phyloP scores from a whole-genome alignment of 2,888 invertebrate genomes.

The Apocheima hispidaria region DNA sequence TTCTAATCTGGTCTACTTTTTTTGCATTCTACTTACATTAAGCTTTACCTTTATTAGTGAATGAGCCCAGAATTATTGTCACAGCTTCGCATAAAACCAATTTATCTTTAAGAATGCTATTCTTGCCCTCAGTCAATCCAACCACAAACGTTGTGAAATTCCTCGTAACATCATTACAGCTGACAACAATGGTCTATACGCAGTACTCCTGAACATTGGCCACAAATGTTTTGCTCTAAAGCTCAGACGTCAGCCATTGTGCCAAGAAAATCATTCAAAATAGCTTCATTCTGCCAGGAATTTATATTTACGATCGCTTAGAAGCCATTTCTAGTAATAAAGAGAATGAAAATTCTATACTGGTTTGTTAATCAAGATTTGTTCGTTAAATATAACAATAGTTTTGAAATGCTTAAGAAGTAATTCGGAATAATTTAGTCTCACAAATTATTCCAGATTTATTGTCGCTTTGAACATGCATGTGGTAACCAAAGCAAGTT shows the following conservation, averaged over 20 bases:
- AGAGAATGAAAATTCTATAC: neutral
- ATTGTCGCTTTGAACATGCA: too few species aligned
- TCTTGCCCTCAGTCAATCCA: conserved; percentile 11
- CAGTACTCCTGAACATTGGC: conserved; percentile 27
- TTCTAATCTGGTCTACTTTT: too few species aligned
- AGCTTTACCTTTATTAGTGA: too few species aligned
- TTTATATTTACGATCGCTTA: conserved; percentile 17
- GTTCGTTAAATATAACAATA: conserved; percentile 6
- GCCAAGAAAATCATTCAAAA: conserved; percentile 19
- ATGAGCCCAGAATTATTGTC: too few species aligned
- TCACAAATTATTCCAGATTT: too few species aligned
- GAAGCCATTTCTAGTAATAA: conserved; percentile 4
- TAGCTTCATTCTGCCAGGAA: conserved; percentile 22
- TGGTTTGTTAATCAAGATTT: conserved; percentile 2
- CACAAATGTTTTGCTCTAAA: conserved; percentile 9
- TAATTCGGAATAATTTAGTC: too few species aligned
- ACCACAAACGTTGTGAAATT: conserved; percentile 62
- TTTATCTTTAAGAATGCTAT: conserved; percentile 1
- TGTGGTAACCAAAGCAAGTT: too few species aligned
- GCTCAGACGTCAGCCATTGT: conserved; percentile 21
- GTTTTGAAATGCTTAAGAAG: too few species aligned
- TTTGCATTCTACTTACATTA: too few species aligned
- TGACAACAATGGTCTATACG: conserved; percentile 38
- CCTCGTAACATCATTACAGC: conserved; percentile 59
- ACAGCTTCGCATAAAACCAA: neutral